Percentiles rank a stretch among this genome's conserved stretches.
These are phyloP conservation scores for Semicossyphus pulcher DNA, from an alignment of 2,113 vertebrate genomes.

Conservation along the genomic window DNA sequence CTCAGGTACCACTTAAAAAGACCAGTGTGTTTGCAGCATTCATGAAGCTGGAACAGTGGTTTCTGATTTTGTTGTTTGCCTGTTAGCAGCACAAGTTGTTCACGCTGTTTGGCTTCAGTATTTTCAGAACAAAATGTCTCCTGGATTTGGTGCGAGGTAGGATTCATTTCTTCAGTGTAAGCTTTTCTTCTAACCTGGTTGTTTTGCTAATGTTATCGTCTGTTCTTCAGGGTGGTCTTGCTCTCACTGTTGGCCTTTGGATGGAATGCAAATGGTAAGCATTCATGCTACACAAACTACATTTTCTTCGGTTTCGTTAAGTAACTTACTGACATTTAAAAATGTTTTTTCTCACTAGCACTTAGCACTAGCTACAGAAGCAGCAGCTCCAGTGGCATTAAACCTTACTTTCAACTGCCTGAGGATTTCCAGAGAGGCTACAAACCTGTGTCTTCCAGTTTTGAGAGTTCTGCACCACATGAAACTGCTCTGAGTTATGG, in stretches of 20 bases:
- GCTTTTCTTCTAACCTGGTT: accelerated
- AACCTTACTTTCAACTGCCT: not conserved
- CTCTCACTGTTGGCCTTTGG: constrained; percentile 10
- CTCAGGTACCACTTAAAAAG: not conserved
- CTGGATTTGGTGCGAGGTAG: constrained; percentile 46
- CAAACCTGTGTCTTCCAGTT: accelerated
- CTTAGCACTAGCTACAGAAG: constrained; percentile 21
- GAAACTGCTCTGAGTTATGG: not conserved
- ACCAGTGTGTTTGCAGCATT: accelerated
- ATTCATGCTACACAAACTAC: accelerated
- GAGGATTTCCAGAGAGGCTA: no score
- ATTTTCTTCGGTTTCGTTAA: not conserved
- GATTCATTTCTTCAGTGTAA: accelerated
- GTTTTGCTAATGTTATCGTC: not conserved
- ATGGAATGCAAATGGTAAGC: constrained; percentile 5
- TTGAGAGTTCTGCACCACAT: not conserved
- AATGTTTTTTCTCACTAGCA: not conserved
- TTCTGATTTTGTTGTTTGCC: not conserved
- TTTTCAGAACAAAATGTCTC: not conserved
- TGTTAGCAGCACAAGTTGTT: accelerated
- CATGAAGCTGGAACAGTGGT: not conserved
- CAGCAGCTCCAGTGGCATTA: not conserved
- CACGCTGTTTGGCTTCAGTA: not conserved
- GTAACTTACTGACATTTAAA: accelerated
- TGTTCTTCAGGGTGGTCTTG: constrained; percentile 31